A percentile compares a stretch with the other conserved stretches of the same genome.
phyloP scores from a whole-genome alignment of 2,888 invertebrate genomes.

The Lycophotia porphyrea region DNA sequence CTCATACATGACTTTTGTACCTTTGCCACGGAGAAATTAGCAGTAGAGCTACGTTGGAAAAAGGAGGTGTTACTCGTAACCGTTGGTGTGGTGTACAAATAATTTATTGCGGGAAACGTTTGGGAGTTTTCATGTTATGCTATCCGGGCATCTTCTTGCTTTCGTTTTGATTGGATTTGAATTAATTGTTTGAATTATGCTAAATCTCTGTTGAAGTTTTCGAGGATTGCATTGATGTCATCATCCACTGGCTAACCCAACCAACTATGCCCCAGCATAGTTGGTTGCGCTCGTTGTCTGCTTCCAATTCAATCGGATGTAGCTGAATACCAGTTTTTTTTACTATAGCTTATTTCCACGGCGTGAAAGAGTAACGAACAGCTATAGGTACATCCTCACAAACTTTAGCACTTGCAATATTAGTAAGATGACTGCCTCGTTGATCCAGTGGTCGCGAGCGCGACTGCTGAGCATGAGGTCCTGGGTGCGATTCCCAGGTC shows the following conservation, averaged over 20 bases:
- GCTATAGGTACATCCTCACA: no score
- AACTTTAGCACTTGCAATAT: no score
- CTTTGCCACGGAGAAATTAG: constrained; percentile 62
- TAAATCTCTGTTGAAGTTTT: neutral
- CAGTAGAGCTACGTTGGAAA: constrained; percentile 30
- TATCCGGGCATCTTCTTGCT: neutral
- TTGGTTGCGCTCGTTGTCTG: no score
- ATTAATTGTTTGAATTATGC: neutral
- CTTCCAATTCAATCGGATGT: neutral
- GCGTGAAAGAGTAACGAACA: no score
- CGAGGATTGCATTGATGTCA: neutral
- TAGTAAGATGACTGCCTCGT: no score
- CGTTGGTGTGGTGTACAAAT: constrained; percentile 38
- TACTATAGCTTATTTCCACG: no score
- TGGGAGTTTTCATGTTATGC: constrained; percentile 14
- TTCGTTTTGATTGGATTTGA: neutral
- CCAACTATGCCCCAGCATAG: no score
- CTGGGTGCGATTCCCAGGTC: no score
- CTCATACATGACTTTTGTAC: constrained; percentile 78
- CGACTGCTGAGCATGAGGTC: no score
- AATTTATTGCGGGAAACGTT: constrained; percentile 40
- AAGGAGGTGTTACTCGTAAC: constrained; percentile 37
- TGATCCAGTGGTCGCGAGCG: no score
- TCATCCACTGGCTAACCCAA: neutral
- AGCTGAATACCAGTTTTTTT: neutral